A percentile compares a stretch with the other conserved stretches of the same genome.
Conservation (phyloP, 2,113 vertebrate species). For the Asarcornis scutulata region DNA sequence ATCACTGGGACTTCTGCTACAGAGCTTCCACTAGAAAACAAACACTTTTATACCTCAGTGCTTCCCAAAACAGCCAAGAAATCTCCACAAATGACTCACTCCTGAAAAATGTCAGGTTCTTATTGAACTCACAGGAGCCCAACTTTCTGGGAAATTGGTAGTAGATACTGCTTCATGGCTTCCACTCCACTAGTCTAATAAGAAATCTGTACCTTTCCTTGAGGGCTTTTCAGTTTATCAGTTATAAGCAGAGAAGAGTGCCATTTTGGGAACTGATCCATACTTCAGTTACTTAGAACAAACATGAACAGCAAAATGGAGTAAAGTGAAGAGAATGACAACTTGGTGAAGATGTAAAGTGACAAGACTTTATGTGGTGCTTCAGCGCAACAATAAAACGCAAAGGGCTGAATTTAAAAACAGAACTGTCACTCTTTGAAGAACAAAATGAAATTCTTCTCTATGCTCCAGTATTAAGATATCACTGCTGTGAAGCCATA, state of each 20-base stretch:
- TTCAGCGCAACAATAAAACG: not conserved
- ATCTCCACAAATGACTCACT: conserved; percentile 31
- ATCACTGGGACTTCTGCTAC: not conserved
- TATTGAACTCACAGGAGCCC: not conserved
- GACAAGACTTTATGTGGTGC: not conserved
- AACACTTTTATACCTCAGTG: not conserved
- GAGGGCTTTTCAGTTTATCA: not conserved
- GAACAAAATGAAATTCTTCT: not conserved
- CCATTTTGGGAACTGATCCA: not conserved
- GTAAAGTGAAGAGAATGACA: not conserved
- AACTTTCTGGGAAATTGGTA: conserved; percentile 23
- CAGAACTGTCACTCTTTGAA: not conserved
- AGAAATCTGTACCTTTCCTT: not conserved
- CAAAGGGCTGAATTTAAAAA: not conserved
- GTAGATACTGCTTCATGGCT: not conserved
- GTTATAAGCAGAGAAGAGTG: not conserved
- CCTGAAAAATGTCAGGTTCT: conserved; percentile 5
- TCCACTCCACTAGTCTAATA: not conserved
- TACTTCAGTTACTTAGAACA: not conserved
- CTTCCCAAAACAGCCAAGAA: conserved; percentile 27
- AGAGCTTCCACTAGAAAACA: conserved; percentile 20
- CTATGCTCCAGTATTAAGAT: not conserved
- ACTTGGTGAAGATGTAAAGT: not conserved
- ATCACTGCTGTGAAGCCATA: not conserved
- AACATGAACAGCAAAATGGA: not conserved